Percentiles rank a stretch among this genome's conserved stretches.
phyloP scores from a whole-genome alignment of 2,888 invertebrate species.

The Drosophila pegasa region DNA sequence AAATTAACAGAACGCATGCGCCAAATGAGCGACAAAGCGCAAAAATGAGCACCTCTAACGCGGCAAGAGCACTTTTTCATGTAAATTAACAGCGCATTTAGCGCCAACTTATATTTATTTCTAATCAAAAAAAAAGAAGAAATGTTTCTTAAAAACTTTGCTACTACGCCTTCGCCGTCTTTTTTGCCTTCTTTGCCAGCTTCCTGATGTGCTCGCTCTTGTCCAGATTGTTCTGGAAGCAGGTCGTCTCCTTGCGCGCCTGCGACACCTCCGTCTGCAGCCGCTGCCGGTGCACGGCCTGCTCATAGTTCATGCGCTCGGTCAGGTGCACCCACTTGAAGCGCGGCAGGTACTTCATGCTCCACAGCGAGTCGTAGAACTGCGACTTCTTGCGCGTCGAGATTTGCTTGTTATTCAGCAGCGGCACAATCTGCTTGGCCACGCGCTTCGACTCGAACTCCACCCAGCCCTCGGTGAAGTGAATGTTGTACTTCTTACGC shows the following conservation, averaged over 20 bases:
- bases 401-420: constrained; percentile 94
- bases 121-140: constrained; percentile 8
- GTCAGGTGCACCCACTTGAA: constrained; percentile 99
- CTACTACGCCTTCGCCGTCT: constrained; percentile 33
- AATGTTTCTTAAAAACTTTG: background rate
- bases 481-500: constrained; percentile 85
- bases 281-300: constrained; percentile 94
- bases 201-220: constrained; percentile 89
- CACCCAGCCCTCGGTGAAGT: constrained; percentile 97
- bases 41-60: constrained; percentile 2
- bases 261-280: constrained; percentile 94
- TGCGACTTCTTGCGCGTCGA: constrained; percentile 93
- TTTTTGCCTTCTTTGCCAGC: constrained; percentile 74
- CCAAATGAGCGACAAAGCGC: constrained; percentile 15
- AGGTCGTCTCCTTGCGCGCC: constrained; percentile 95
- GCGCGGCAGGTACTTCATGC: constrained; percentile 96
- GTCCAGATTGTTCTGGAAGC: constrained; percentile 93
- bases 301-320: constrained; percentile 96
- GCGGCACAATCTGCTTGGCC: constrained; percentile 93
- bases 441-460: constrained; percentile 95
- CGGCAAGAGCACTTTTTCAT: constrained; percentile 3
- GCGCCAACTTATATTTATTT: constrained; percentile 42
- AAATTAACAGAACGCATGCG: constrained; percentile 18
- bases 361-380: constrained; percentile 97
- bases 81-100: constrained; percentile 18